Conservation (phyloP, 1,140 invertebrate genomes). For the Brachystomella parvula region DNA sequence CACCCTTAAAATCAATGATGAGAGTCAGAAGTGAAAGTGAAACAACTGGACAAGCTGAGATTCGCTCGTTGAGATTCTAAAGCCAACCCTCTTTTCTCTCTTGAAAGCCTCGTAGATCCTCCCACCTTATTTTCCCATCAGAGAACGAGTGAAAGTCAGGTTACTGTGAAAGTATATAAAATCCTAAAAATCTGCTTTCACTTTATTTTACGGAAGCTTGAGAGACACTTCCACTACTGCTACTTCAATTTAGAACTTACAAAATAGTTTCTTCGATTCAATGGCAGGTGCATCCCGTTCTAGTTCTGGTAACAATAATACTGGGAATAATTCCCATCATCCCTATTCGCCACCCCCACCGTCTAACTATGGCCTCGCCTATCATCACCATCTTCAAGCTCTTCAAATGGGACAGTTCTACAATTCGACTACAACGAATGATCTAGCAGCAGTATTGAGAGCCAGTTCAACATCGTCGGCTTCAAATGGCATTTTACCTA, state of each 20-base stretch:
- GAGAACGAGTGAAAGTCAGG: too few species aligned
- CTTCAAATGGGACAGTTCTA: constrained; percentile 39
- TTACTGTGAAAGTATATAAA: too few species aligned
- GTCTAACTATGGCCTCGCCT: constrained; percentile 30
- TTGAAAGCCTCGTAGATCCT: background rate
- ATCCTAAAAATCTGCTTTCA: too few species aligned
- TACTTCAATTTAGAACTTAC: background rate
- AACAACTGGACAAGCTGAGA: background rate
- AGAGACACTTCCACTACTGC: background rate
- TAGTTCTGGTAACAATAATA: constrained; percentile 5
- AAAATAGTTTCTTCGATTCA: background rate
- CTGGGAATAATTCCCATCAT: background rate
- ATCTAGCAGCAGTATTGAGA: background rate
- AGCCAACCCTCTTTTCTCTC: background rate
- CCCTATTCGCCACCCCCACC: background rate
- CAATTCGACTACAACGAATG: constrained; percentile 13
- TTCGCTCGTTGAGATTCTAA: background rate
- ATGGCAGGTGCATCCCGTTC: background rate
- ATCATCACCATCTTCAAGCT: constrained; percentile 33
- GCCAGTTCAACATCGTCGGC: background rate
- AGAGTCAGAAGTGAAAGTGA: background rate
- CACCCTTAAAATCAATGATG: constrained; percentile 3
- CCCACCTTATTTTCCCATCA: background rate
- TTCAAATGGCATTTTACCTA: background rate
- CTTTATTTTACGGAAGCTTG: too few species aligned